A percentile compares a stretch with the other conserved stretches of the same genome.
Evolutionary conservation across 2,113 vertebrate genomes (phyloP).

Genomic region (Peromyscus polionotus): DNA sequence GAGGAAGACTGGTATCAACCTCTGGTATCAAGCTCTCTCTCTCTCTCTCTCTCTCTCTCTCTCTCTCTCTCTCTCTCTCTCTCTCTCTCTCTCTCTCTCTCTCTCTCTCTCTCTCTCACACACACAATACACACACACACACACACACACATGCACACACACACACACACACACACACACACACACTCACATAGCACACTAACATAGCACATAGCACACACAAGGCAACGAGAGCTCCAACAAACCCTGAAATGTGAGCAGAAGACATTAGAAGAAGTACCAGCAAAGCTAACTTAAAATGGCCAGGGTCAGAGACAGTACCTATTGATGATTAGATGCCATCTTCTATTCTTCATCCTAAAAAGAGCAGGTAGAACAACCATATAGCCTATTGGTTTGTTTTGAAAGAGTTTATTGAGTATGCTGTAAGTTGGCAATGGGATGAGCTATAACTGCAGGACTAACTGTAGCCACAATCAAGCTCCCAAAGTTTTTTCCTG

Average conservation of each 20-base stretch:
- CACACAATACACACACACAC: no score
- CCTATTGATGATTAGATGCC: neutral
- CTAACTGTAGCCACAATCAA: neutral
- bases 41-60: no score
- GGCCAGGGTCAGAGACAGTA: neutral
- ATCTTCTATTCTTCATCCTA: neutral
- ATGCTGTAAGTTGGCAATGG: no score
- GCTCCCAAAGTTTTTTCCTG: neutral
- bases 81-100: no score
- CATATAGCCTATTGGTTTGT: neutral
- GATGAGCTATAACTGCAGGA: neutral
- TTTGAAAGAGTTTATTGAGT: neutral
- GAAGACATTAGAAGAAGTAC: neutral
- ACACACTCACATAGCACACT: accelerated
- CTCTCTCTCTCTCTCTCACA: no score
- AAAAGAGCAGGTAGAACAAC: neutral
- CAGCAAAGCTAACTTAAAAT: neutral
- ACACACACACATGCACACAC: neutral
- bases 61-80: no score
- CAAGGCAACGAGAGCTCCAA: neutral
- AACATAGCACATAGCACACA: neutral
- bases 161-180: accelerated
- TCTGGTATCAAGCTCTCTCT: neutral
- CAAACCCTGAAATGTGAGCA: neutral
- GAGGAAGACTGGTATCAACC: neutral